Evolutionary conservation across 1,140 invertebrate genomes (phyloP).

Genomic region (Schlechtendalia chinensis): DNA sequence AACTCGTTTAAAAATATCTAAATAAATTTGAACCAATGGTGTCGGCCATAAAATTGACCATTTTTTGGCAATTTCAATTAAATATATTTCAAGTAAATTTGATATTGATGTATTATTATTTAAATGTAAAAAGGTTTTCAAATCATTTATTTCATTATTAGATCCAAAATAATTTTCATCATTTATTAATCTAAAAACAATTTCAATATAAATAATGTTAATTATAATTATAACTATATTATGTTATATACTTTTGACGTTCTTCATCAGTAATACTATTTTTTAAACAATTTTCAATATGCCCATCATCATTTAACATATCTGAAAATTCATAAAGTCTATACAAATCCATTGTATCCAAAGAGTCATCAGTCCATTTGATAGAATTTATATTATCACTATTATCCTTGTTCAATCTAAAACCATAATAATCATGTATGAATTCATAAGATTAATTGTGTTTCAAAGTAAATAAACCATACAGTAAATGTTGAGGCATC

Average conservation of each 20-base stretch:
- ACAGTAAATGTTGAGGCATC: conserved; percentile 63
- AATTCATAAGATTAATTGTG: neutral
- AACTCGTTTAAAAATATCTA: conserved; percentile 48
- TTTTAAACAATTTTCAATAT: conserved; percentile 28
- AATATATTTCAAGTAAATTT: conserved; percentile 39
- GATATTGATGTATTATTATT: conserved; percentile 53
- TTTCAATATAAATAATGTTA: neutral
- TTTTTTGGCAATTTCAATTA: conserved; percentile 30
- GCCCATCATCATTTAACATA: conserved; percentile 35
- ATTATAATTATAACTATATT: neutral
- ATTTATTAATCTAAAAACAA: conserved; percentile 51
- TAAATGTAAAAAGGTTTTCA: conserved; percentile 64
- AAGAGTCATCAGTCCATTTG: conserved; percentile 60
- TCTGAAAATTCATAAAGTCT: conserved; percentile 56
- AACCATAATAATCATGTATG: neutral
- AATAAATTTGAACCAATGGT: conserved; percentile 35
- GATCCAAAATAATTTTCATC: conserved; percentile 65
- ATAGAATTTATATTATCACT: conserved; percentile 50
- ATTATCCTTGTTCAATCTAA: conserved; percentile 44
- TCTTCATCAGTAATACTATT: conserved; percentile 28
- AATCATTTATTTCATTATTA: conserved; percentile 64
- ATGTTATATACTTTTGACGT: conserved; percentile 27
- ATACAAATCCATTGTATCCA: conserved; percentile 66
- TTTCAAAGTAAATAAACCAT: conserved; percentile 52
- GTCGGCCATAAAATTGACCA: conserved; percentile 50